phyloP scores from a whole-genome alignment of 2,113 vertebrate genomes.

The Xyliphius kryptos region DNA sequence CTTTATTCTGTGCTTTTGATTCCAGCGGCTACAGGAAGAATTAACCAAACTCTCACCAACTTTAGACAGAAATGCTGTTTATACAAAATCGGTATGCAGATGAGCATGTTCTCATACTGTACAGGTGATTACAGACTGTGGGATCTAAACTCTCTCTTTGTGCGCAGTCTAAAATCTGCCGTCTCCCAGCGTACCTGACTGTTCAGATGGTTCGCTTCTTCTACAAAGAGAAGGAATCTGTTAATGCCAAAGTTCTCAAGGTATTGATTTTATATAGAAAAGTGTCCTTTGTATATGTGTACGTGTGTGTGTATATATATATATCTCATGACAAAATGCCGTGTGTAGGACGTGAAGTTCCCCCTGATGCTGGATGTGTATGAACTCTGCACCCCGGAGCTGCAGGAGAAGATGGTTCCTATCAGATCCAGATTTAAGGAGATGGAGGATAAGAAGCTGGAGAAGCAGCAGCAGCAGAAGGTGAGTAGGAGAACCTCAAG shows the following conservation, averaged over 20 bases:
- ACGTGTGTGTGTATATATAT: neutral
- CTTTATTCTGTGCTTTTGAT: conserved; percentile 4
- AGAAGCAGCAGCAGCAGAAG: conserved; percentile 79
- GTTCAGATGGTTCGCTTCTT: conserved; percentile 98
- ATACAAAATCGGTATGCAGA: conserved; percentile 79
- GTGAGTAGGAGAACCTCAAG: conserved; percentile 51
- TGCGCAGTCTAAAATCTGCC: conserved; percentile 88
- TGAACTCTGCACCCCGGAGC: conserved; percentile 84
- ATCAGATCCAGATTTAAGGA: conserved; percentile 93
- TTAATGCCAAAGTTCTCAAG: conserved; percentile 82
- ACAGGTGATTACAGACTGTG: neutral
- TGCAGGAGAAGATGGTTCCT: conserved; percentile 92
- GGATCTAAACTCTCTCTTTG: neutral
- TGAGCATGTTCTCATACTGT: too few relatives aligned
- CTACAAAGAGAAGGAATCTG: conserved; percentile 99
- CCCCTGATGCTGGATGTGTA: conserved; percentile 98
- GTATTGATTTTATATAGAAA: too few relatives aligned
- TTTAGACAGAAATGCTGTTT: conserved; percentile 91
- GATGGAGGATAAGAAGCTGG: conserved; percentile 87
- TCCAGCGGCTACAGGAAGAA: conserved; percentile 94
- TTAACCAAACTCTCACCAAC: conserved; percentile 93
- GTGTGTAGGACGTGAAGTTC: conserved; percentile 90
- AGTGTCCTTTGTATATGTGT: neutral
- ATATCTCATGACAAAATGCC: neutral
- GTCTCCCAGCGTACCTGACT: conserved; percentile 90